A percentile compares a stretch with the other conserved stretches of the same genome.
These are phyloP conservation scores for Cyanistes caeruleus DNA, from an alignment of 2,113 vertebrate genomes.

Conservation along the genomic window DNA sequence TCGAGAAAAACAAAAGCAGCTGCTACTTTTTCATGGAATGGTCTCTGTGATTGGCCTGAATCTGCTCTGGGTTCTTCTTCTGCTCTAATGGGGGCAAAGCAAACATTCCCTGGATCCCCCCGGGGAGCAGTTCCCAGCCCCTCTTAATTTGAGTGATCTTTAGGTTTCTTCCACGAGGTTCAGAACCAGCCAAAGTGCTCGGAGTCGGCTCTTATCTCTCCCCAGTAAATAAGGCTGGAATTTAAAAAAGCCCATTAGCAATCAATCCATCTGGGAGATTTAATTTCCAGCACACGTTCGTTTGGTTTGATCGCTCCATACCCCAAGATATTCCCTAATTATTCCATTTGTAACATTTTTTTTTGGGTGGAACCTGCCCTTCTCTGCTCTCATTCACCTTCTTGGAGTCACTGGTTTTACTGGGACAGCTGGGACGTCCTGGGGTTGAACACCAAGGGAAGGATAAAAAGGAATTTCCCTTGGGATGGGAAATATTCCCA, in stretches of 20 bases:
- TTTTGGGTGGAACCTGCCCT: background rate
- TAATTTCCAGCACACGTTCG: constrained; percentile 53
- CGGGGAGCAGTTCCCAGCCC: constrained; percentile 63
- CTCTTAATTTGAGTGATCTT: constrained; percentile 75
- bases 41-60: background rate
- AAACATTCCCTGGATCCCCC: constrained; percentile 52
- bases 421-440: background rate
- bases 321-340: background rate
- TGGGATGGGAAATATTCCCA: background rate
- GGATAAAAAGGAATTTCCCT: background rate
- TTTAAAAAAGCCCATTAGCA: constrained; percentile 68
- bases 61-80: background rate
- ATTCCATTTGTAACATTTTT: background rate
- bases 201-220: constrained; percentile 60
- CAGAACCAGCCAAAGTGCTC: constrained; percentile 67
- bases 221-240: constrained; percentile 69
- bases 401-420: background rate
- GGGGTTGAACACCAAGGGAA: background rate
- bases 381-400: background rate
- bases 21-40: background rate
- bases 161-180: constrained; percentile 57
- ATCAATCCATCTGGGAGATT: constrained; percentile 52
- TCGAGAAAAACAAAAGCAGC: constrained; percentile 18
- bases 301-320: background rate
- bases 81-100: constrained; percentile 62